These are phyloP conservation scores for Rhinichthys klamathensis DNA, from an alignment of 2,113 vertebrate genomes.

Conservation along the genomic window DNA sequence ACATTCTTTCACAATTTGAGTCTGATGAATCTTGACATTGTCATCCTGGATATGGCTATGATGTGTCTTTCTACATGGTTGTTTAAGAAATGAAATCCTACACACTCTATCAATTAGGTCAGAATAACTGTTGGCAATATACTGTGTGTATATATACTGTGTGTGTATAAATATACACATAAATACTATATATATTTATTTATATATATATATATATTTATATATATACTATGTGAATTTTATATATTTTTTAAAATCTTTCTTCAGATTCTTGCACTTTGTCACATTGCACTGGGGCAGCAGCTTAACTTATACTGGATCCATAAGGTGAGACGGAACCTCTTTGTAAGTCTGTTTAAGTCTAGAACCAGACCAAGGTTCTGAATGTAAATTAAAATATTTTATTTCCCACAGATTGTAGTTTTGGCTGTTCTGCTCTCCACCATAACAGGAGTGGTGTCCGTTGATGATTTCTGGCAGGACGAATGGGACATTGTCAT, in stretches of 20 bases:
- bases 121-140: too few species aligned
- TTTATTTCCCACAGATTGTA: conserved; percentile 77
- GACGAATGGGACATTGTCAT: conserved; percentile 91
- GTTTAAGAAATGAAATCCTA: too few species aligned
- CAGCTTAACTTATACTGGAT: conserved; percentile 97
- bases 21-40: too few species aligned
- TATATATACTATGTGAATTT: too few species aligned
- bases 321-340: conserved; percentile 85
- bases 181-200: too few species aligned
- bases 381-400: not conserved
- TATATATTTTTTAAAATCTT: not conserved
- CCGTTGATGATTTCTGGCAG: conserved; percentile 88
- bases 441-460: conserved; percentile 86
- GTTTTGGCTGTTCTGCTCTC: conserved; percentile 82
- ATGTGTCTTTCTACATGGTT: too few species aligned
- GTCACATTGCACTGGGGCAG: conserved; percentile 92
- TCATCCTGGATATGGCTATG: too few species aligned
- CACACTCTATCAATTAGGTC: too few species aligned
- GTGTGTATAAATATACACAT: too few species aligned
- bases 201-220: too few species aligned
- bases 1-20: too few species aligned
- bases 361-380: not conserved
- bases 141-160: too few species aligned
- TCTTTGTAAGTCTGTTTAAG: not conserved
- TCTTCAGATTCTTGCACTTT: conserved; percentile 88